Percentiles rank a stretch among this genome's conserved stretches.
Conservation (phyloP, 2,113 vertebrate genomes). For the Lepus europaeus region DNA sequence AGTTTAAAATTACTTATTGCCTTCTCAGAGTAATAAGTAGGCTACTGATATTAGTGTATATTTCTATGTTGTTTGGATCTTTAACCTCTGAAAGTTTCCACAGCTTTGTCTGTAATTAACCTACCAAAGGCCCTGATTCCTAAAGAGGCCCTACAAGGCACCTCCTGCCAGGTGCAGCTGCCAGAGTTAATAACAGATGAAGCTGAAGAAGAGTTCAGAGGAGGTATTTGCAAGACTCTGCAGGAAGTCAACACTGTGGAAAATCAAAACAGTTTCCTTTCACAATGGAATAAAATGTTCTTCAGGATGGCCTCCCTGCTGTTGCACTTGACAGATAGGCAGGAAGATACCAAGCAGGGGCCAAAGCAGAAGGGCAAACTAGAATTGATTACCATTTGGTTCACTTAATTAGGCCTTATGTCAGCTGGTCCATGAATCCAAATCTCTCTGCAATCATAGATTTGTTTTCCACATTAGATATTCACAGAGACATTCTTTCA, state of each 20-base stretch:
- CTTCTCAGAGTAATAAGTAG: not conserved
- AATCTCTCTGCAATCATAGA: not conserved
- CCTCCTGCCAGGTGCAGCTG: not conserved
- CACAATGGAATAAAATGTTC: slow-evolving; percentile 35
- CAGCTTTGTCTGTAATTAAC: slow-evolving; percentile 30
- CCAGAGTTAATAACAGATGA: slow-evolving; percentile 35
- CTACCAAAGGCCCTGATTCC: not conserved
- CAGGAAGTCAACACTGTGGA: not conserved
- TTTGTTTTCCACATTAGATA: not conserved
- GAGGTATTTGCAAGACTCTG: slow-evolving; percentile 43
- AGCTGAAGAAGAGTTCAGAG: slow-evolving; percentile 32
- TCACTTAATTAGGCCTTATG: slow-evolving; percentile 45
- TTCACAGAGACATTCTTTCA: not conserved
- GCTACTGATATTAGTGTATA: not conserved
- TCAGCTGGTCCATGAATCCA: not conserved
- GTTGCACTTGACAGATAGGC: slow-evolving; percentile 25
- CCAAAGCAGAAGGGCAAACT: slow-evolving; percentile 42
- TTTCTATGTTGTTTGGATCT: not conserved
- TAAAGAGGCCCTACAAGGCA: not conserved
- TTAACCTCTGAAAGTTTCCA: slow-evolving; percentile 45
- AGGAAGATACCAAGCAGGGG: slow-evolving; percentile 2
- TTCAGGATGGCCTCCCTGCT: slow-evolving; percentile 37
- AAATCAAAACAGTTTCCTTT: slow-evolving; percentile 47
- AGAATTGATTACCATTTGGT: slow-evolving; percentile 56
- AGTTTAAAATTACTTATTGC: not conserved